Conservation (phyloP, 2,113 vertebrate genomes). For the Marmota monax region DNA sequence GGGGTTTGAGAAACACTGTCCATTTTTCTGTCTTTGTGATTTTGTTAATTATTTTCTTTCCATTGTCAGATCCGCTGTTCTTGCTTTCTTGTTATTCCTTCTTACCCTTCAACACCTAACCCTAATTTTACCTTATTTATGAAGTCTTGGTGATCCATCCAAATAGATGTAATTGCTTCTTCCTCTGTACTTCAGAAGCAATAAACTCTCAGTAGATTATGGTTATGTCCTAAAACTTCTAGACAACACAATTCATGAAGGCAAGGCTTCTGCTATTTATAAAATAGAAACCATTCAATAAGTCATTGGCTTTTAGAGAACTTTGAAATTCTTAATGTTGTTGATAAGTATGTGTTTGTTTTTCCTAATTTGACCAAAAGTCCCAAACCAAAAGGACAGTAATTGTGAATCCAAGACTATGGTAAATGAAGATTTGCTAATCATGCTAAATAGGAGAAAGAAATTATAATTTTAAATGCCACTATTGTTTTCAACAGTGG, state of each 20-base stretch:
- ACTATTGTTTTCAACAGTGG: constrained; percentile 54
- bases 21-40: background rate
- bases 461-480: constrained; percentile 54
- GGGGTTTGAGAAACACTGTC: background rate
- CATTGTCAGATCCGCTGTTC: background rate
- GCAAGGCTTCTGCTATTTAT: background rate
- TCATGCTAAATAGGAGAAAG: constrained; percentile 62
- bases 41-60: constrained; percentile 48
- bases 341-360: background rate
- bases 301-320: background rate
- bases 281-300: background rate
- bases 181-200: background rate
- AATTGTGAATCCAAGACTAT: constrained; percentile 31
- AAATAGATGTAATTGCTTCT: background rate
- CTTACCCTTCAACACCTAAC: background rate
- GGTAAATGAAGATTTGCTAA: constrained; percentile 64
- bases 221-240: background rate
- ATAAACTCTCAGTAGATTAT: constrained; percentile 14
- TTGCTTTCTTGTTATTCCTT: constrained; percentile 38
- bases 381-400: constrained; percentile 15
- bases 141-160: background rate
- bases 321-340: constrained; percentile 38
- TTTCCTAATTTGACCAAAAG: constrained; percentile 32
- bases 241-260: background rate
- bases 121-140: constrained; percentile 45